Evolutionary conservation across 92 coral and sea anemone genomes (phyloP), one percentile per base, ranked within the genome.

Genomic region (Paragorgia papillata): DNA sequence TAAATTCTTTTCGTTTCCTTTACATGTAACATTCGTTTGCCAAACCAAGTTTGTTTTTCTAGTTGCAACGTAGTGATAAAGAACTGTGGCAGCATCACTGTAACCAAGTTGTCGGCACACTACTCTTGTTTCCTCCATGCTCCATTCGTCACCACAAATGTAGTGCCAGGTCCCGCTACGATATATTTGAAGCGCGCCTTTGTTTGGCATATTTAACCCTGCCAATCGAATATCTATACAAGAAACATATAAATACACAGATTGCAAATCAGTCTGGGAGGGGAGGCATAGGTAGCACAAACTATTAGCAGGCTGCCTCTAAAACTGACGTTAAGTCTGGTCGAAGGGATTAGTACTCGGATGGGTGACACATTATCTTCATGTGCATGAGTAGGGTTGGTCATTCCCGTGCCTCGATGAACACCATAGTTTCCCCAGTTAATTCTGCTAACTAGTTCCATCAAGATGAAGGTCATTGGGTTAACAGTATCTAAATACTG

Each of bases 171-270:
- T 64, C n/a, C 30, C 30, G n/a, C 53, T 39, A 0, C 53, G 71
- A 33, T 35, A 64, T 25, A 64, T 27, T 31, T 64, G 51, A 64
- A 64, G 51, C 5, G 28, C 29, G 0, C 34, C 68, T 2, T 62
- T 3, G 27, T 62, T 37, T 37, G 30, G 0, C 4, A 27, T 39
- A 14, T 39, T 15, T 46, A 46, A 46, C 2, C 53, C 53, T 6
- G 15, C 53, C 14, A 64, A 53, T 40, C 71, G 71, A 19, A 64
- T n/a, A 35, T 64, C 71, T 64, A 18, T 37, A 64, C 27, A 64
- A n/a, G n/a, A 8, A 21, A 40, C 3, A 27, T 27, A 57, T 17
- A 9, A 22, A 18, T 57, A 57, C 30, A 21, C 18, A 25, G 26
- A 7, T 56, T 9, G 24, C 1, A 56, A 4, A 56, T 7, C 22